A percentile compares a stretch with the other conserved stretches of the same genome.
phyloP scores from a whole-genome alignment of 64 coral and sea anemone species.

The Catalaphyllia jardinei region DNA sequence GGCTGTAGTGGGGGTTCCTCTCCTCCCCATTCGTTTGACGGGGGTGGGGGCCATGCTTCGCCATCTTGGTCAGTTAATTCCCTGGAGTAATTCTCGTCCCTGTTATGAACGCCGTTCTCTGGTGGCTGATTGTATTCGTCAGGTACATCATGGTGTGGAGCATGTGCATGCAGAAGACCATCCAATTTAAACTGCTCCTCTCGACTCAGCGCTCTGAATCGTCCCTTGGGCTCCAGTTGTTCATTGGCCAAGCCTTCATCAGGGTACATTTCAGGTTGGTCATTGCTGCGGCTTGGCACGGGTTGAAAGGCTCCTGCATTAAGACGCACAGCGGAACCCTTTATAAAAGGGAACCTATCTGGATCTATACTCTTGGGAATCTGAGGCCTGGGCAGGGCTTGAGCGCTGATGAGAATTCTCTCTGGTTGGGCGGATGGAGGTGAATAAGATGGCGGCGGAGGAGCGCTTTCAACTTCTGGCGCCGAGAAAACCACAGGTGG shows the following conservation, averaged over 20 bases:
- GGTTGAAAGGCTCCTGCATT: constrained; percentile 34
- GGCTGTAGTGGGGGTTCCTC: constrained; percentile 4
- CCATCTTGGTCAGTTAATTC: not conserved
- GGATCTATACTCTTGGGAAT: constrained; percentile 17
- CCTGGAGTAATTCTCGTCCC: not conserved
- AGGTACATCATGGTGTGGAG: not conserved
- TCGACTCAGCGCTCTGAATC: constrained; percentile 26
- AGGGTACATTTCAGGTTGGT: not conserved
- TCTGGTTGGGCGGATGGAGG: not conserved
- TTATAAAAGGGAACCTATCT: constrained; percentile 36
- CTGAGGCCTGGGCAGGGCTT: constrained; percentile 33
- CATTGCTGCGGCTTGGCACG: not conserved
- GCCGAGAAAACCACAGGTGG: constrained; percentile 24
- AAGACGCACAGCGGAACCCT: constrained; percentile 20
- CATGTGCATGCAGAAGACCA: constrained; percentile 39
- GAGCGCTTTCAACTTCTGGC: constrained; percentile 23
- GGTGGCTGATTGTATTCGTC: constrained; percentile 5
- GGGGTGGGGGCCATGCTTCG: constrained; percentile 3
- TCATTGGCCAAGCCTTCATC: not conserved
- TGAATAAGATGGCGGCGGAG: not conserved
- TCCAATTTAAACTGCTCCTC: constrained; percentile 38
- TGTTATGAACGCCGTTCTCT: not conserved
- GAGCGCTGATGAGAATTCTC: constrained; percentile 14
- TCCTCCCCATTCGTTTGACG: not conserved
- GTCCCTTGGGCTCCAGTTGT: not conserved